These are phyloP conservation scores for Oncorhynchus clarkii DNA, from an alignment of 2,113 vertebrate genomes.

Conservation along the genomic window DNA sequence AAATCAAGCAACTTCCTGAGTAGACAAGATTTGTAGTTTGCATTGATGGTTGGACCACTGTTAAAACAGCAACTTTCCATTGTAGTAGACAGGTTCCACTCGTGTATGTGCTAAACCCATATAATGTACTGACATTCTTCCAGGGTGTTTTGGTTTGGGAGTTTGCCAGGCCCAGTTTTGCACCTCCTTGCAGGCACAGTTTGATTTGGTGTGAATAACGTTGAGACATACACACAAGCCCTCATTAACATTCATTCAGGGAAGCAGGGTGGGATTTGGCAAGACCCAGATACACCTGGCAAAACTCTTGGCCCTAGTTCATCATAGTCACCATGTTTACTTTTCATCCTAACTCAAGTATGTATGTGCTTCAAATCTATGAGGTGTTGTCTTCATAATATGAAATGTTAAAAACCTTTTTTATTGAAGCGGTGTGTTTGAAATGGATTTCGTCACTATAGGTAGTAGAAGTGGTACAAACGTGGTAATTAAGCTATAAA, in stretches of 20 bases:
- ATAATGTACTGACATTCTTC: constrained; percentile 74
- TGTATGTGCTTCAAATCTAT: constrained; percentile 17
- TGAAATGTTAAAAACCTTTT: neutral
- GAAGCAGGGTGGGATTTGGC: constrained; percentile 76
- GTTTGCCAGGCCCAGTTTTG: constrained; percentile 74
- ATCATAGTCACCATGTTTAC: constrained; percentile 55
- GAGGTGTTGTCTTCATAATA: constrained; percentile 16
- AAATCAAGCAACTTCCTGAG: neutral
- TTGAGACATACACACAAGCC: constrained; percentile 74
- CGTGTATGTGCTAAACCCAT: constrained; percentile 65
- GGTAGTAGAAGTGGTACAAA: neutral
- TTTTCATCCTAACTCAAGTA: constrained; percentile 48
- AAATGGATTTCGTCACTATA: constrained; percentile 5
- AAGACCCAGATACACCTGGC: constrained; percentile 74
- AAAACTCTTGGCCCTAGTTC: constrained; percentile 50
- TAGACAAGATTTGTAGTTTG: constrained; percentile 27
- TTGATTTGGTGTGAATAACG: constrained; percentile 80
- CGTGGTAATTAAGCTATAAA: constrained; percentile 10
- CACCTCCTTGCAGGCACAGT: constrained; percentile 75
- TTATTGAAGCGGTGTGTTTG: constrained; percentile 6
- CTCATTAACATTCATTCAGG: constrained; percentile 73
- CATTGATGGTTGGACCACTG: constrained; percentile 32
- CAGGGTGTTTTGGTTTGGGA: constrained; percentile 76
- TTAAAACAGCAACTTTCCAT: constrained; percentile 35
- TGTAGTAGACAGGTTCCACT: constrained; percentile 59